These are phyloP conservation scores for Nemotelus nigrinus DNA, from an alignment of 2,888 invertebrate genomes.

Conservation along the genomic window DNA sequence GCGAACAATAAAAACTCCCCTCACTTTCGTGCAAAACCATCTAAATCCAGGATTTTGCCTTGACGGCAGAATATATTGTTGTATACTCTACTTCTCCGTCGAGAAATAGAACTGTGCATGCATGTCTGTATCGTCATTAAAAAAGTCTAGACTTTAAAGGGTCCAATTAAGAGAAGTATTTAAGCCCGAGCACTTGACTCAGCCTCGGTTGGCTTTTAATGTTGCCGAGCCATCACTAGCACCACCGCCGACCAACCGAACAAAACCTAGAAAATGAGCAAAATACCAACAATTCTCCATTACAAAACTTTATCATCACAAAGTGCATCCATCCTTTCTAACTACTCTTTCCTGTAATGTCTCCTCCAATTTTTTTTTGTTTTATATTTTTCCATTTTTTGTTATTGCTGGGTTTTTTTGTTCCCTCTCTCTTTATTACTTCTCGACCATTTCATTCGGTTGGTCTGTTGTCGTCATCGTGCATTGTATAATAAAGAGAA, in stretches of 20 bases:
- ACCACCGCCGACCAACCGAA: too few species aligned
- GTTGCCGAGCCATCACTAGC: not conserved
- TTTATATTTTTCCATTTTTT: too few species aligned
- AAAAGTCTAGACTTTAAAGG: constrained; percentile 11
- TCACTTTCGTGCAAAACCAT: too few species aligned
- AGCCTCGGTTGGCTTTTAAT: not conserved
- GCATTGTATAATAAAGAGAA: too few species aligned
- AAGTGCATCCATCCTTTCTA: constrained; percentile 6
- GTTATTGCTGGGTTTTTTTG: too few species aligned
- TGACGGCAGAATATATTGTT: too few species aligned
- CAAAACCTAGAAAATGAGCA: not conserved
- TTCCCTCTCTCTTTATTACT: too few species aligned
- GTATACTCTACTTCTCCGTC: too few species aligned
- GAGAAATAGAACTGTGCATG: too few species aligned
- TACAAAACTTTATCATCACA: constrained; percentile 6
- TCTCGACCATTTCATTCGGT: constrained; percentile 10
- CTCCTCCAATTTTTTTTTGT: not conserved
- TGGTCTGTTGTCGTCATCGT: too few species aligned
- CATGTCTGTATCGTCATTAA: not conserved
- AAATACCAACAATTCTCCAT: not conserved
- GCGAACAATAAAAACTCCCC: too few species aligned
- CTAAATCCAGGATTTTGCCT: too few species aligned
- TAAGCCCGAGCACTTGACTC: not conserved
- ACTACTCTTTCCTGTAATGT: not conserved
- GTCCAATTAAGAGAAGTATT: constrained; percentile 20